Evolutionary conservation across 2,888 invertebrate genomes (phyloP).

Genomic region (Eucriotettix oculatus): DNA sequence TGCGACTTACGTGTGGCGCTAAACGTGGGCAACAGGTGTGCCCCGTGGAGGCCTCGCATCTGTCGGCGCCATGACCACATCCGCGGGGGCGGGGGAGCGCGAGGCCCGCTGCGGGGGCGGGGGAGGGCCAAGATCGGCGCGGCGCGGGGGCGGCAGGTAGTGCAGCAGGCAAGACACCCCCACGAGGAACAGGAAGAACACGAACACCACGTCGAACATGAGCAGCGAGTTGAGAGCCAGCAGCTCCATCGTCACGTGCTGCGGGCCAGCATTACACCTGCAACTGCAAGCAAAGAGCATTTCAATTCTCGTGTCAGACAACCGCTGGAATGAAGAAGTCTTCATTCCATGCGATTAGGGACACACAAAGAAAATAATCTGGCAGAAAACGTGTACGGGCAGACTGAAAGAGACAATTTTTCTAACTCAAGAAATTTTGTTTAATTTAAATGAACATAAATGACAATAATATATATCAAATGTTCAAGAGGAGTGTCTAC

Average conservation of each 20-base stretch:
- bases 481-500: too few relatives aligned
- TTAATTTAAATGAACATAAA: too few relatives aligned
- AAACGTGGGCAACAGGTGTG: slow-evolving; percentile 11
- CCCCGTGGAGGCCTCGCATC: background rate
- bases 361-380: too few relatives aligned
- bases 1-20: slow-evolving; percentile 2
- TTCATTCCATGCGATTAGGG: too few relatives aligned
- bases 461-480: too few relatives aligned
- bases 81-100: slow-evolving; percentile 10
- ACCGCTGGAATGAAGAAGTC: too few relatives aligned
- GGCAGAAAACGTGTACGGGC: too few relatives aligned
- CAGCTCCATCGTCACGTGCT: slow-evolving; percentile 45
- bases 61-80: slow-evolving; percentile 3
- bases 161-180: slow-evolving; percentile 69
- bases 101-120: slow-evolving; percentile 18
- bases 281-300: too few relatives aligned
- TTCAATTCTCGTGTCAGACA: too few relatives aligned
- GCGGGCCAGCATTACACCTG: too few relatives aligned
- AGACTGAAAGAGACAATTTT: too few relatives aligned
- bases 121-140: slow-evolving; percentile 31
- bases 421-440: too few relatives aligned
- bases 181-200: slow-evolving; percentile 71
- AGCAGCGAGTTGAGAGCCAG: slow-evolving; percentile 73
- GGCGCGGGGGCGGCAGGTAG: slow-evolving; percentile 45
- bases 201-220: slow-evolving; percentile 78